phyloP scores from a whole-genome alignment of 1,140 invertebrate genomes.

The Drosophila bocqueti region DNA sequence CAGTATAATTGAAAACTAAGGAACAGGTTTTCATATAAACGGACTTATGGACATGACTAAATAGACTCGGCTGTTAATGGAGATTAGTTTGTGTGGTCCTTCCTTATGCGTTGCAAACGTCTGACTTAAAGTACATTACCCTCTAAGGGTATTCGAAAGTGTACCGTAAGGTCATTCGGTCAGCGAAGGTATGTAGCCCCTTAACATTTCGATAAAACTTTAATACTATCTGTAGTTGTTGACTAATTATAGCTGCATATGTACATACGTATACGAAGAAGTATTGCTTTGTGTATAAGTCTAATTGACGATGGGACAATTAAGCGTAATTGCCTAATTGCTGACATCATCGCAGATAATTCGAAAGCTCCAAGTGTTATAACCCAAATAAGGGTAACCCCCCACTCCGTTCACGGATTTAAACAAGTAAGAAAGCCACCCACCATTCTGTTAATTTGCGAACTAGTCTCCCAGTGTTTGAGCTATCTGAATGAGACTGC shows the following conservation, averaged over 20 bases:
- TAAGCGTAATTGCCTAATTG: conserved; percentile 5
- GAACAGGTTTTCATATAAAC: background rate
- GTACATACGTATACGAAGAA: background rate
- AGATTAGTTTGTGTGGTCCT: background rate
- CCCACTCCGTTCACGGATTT: background rate
- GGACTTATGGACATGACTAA: too few species aligned
- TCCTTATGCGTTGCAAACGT: background rate
- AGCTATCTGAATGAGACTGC: too few species aligned
- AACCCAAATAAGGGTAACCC: background rate
- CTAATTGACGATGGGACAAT: conserved; percentile 1
- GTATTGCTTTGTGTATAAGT: background rate
- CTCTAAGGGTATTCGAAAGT: background rate
- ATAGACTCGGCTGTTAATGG: background rate
- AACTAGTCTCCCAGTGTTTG: too few species aligned
- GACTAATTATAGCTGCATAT: conserved; percentile 1
- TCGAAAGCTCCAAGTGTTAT: background rate
- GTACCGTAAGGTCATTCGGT: conserved; percentile 30
- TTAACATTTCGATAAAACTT: conserved; percentile 45
- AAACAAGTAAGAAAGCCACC: background rate
- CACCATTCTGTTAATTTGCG: too few species aligned
- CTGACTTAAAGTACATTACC: background rate
- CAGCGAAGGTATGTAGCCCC: conserved; percentile 58
- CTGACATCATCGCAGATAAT: conserved; percentile 4
- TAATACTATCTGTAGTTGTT: background rate
- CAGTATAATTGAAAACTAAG: too few species aligned